A percentile compares a stretch with the other conserved stretches of the same genome.
Evolutionary conservation across 2,888 invertebrate genomes (phyloP).

Genomic region (Venustoraphidia nigricollis): DNA sequence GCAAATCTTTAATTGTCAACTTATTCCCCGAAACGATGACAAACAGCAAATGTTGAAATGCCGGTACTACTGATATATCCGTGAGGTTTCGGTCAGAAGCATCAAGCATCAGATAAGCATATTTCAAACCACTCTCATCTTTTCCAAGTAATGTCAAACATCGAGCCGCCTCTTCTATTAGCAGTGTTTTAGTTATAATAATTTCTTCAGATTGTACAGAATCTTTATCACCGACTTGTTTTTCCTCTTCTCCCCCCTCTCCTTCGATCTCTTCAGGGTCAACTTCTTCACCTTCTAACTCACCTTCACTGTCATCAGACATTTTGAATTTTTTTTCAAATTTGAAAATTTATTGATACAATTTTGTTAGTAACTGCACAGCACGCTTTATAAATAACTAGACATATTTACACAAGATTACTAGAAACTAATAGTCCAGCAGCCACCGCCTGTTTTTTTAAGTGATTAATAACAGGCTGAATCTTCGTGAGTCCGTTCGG

Average conservation of each 20-base stretch:
- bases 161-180: slow-evolving; percentile 24
- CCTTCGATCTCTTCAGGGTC: not conserved
- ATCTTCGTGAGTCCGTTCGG: no score
- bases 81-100: slow-evolving; percentile 34
- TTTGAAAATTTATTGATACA: no score
- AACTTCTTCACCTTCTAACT: not conserved
- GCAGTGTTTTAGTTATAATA: slow-evolving; percentile 19
- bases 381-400: no score
- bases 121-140: slow-evolving; percentile 29
- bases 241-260: not conserved
- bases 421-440: no score
- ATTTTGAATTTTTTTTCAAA: slow-evolving; percentile 3
- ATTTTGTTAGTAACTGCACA: no score
- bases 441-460: no score
- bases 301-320: not conserved
- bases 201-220: slow-evolving; percentile 10
- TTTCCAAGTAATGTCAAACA: slow-evolving; percentile 25
- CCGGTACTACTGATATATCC: slow-evolving; percentile 31
- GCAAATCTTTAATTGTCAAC: slow-evolving; percentile 30
- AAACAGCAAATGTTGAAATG: slow-evolving; percentile 38
- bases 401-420: no score
- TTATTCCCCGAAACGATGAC: slow-evolving; percentile 39
- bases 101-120: slow-evolving; percentile 40
- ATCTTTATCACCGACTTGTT: no score
- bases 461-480: no score